These are phyloP conservation scores for Phortica magna DNA, from an alignment of 2,888 invertebrate genomes.

Conservation along the genomic window DNA sequence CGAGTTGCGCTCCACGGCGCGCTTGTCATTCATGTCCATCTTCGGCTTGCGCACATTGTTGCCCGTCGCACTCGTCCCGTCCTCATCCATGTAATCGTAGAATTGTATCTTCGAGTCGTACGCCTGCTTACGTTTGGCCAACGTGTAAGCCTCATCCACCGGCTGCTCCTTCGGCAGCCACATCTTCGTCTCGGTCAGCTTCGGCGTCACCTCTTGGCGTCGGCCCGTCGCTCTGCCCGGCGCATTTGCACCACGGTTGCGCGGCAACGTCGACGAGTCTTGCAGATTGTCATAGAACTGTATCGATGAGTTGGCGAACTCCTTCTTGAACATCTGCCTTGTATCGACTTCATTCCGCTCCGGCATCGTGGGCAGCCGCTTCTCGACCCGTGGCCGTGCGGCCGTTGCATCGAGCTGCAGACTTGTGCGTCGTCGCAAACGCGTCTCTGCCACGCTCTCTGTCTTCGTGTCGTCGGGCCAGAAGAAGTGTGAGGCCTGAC, in stretches of 20 bases:
- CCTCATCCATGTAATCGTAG: slow-evolving; percentile 73
- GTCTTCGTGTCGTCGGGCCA: slow-evolving; percentile 77
- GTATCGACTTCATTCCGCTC: slow-evolving; percentile 64
- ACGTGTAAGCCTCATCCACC: slow-evolving; percentile 55
- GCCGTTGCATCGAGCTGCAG: slow-evolving; percentile 59
- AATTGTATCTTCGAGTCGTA: slow-evolving; percentile 76
- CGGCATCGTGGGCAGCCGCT: slow-evolving; percentile 44
- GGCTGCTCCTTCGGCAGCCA: slow-evolving; percentile 47
- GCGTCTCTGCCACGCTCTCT: slow-evolving; percentile 67
- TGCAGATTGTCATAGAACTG: slow-evolving; percentile 74
- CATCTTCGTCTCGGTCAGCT: slow-evolving; percentile 58
- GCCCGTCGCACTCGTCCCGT: slow-evolving; percentile 46
- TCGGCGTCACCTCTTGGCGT: slow-evolving; percentile 62
- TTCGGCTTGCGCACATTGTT: slow-evolving; percentile 68
- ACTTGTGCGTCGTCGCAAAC: slow-evolving; percentile 64
- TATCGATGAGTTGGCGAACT: slow-evolving; percentile 76
- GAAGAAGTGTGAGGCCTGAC: slow-evolving; percentile 76
- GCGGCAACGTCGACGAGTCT: slow-evolving; percentile 36
- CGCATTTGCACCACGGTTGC: background rate
- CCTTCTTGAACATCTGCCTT: slow-evolving; percentile 74
- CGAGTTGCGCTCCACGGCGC: slow-evolving; percentile 71
- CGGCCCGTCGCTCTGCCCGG: slow-evolving; percentile 20
- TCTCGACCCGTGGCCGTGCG: slow-evolving; percentile 14
- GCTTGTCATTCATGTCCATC: slow-evolving; percentile 75
- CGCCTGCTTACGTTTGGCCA: slow-evolving; percentile 67